Evolutionary conservation across 2,113 vertebrate species (phyloP).

Genomic region (Telmatochromis bifrenatus): DNA sequence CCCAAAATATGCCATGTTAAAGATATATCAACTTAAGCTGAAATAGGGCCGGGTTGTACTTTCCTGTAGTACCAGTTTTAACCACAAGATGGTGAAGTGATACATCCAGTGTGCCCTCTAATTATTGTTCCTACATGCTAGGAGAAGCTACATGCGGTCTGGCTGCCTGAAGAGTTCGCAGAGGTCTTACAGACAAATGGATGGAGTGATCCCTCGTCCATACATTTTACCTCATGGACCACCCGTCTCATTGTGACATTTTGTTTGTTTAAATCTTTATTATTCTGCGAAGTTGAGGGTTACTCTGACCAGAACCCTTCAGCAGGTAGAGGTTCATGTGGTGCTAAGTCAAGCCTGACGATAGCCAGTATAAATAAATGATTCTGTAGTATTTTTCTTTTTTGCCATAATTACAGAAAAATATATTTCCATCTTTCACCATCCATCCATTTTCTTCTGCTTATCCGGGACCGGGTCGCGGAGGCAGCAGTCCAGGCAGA

Average conservation of each 20-base stretch:
- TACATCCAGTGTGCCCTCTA: neutral
- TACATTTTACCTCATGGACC: neutral
- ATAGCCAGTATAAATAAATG: neutral
- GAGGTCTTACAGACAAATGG: neutral
- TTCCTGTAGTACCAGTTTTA: neutral
- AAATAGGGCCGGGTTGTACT: neutral
- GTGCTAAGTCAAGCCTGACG: neutral
- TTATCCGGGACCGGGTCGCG: fast-evolving
- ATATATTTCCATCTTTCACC: neutral
- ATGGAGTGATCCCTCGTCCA: neutral
- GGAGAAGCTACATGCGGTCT: neutral
- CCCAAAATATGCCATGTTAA: neutral
- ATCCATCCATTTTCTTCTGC: neutral
- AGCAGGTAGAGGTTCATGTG: neutral
- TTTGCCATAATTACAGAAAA: neutral
- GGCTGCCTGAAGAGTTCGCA: neutral
- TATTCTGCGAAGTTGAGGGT: fast-evolving
- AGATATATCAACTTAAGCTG: neutral
- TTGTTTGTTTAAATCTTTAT: fast-evolving
- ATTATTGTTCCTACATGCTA: neutral
- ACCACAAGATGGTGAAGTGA: neutral
- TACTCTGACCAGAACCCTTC: neutral
- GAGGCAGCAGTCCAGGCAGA: neutral
- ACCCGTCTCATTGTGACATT: neutral
- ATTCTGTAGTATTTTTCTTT: neutral